Evolutionary conservation across 2,888 invertebrate genomes (phyloP).

Genomic region (Callinectes sapidus): DNA sequence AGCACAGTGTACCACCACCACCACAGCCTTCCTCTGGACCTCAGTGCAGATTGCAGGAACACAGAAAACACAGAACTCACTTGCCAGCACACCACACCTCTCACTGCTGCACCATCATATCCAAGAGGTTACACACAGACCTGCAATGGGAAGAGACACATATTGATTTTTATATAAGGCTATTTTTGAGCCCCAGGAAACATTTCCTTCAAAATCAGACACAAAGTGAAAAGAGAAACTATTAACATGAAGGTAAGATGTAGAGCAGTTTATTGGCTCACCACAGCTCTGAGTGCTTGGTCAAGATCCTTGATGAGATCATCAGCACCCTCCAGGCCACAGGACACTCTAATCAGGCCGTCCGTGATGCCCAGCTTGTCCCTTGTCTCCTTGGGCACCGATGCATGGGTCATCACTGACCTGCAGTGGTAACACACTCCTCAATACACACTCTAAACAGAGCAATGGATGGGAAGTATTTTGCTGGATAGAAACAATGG

Average conservation of each 20-base stretch:
- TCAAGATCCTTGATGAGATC: conserved; percentile 91
- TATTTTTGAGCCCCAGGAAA: background rate
- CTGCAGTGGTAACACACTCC: conserved; percentile 74
- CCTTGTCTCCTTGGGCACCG: conserved; percentile 86
- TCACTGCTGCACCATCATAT: background rate
- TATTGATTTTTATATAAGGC: no score
- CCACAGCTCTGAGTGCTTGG: conserved; percentile 82
- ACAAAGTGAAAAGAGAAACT: background rate
- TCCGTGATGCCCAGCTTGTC: conserved; percentile 87
- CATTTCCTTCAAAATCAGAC: background rate
- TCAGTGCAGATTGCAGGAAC: background rate
- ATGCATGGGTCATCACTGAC: conserved; percentile 93
- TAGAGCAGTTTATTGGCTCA: conserved; percentile 13
- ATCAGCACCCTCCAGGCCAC: conserved; percentile 90
- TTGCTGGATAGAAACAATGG: background rate
- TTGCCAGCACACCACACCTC: background rate
- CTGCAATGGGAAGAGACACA: background rate
- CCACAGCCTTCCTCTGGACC: background rate
- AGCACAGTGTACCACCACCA: background rate
- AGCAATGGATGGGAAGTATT: background rate
- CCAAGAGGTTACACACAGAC: background rate
- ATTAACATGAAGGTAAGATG: background rate
- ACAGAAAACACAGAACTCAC: background rate
- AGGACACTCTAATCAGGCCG: conserved; percentile 89
- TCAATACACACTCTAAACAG: background rate